phyloP scores from a whole-genome alignment of 2,888 invertebrate genomes.

The Trachelus stipa region DNA sequence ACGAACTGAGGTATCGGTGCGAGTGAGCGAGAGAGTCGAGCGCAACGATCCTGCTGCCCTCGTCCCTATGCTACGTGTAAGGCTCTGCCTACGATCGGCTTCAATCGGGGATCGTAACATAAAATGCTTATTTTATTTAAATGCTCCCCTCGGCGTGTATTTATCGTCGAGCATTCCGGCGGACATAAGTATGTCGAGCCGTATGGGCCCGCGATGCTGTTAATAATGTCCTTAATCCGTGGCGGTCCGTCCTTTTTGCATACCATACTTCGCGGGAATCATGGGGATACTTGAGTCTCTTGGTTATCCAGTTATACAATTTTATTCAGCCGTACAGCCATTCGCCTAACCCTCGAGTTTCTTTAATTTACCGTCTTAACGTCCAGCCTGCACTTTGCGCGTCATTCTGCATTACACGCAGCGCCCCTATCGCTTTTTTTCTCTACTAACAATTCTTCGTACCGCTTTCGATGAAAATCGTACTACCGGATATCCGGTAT shows the following conservation, averaged over 20 bases:
- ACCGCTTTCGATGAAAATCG: no score
- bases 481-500: background rate
- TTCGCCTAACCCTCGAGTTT: background rate
- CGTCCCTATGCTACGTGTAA: background rate
- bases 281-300: background rate
- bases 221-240: slow-evolving; percentile 65
- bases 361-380: background rate
- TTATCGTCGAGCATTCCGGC: slow-evolving; percentile 60
- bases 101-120: slow-evolving; percentile 59
- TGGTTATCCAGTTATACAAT: background rate
- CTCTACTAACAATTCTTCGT: background rate
- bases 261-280: background rate
- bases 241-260: slow-evolving; percentile 12
- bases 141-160: slow-evolving; percentile 52
- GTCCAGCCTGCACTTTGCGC: background rate
- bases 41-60: slow-evolving; percentile 13
- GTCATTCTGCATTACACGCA: background rate
- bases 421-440: background rate
- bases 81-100: slow-evolving; percentile 25
- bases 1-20: slow-evolving; percentile 14
- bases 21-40: slow-evolving; percentile 14
- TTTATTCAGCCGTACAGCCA: background rate
- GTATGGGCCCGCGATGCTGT: slow-evolving; percentile 55
- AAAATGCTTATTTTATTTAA: slow-evolving; percentile 65
- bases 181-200: slow-evolving; percentile 61